Percentiles rank a stretch among this genome's conserved stretches.
phyloP scores from a whole-genome alignment of 2,888 invertebrate species.

The Cataglyphis rosenhaueri region DNA sequence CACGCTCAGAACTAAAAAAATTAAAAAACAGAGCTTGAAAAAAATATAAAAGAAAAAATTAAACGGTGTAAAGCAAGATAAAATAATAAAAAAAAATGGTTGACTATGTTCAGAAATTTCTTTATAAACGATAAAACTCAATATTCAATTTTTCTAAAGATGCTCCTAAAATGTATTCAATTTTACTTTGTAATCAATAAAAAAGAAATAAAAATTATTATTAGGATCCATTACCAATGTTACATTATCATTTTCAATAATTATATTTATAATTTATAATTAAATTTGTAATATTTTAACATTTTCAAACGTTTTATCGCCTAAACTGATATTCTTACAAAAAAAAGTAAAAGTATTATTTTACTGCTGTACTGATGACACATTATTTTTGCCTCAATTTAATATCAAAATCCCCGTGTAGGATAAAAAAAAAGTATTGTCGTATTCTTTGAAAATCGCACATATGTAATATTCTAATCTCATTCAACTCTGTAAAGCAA shows the following conservation, averaged over 20 bases:
- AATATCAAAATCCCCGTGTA: not conserved
- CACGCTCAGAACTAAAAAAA: not conserved
- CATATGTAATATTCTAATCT: not conserved
- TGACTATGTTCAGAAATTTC: too few species aligned
- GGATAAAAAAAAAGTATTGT: too few species aligned
- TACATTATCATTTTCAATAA: constrained; percentile 2
- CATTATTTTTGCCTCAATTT: not conserved
- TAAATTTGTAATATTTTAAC: not conserved
- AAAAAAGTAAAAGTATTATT: not conserved
- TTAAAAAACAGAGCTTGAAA: not conserved
- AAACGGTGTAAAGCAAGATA: not conserved
- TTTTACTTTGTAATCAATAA: not conserved
- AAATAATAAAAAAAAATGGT: too few species aligned
- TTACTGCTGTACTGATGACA: not conserved
- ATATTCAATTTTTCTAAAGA: too few species aligned
- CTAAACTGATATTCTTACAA: not conserved
- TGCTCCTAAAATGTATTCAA: too few species aligned
- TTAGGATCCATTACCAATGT: not conserved
- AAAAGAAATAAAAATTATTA: constrained; percentile 14
- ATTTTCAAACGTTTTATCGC: not conserved
- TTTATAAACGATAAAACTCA: too few species aligned
- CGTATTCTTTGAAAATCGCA: not conserved
- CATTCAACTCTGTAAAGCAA: not conserved
- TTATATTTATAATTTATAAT: not conserved
- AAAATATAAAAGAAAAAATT: not conserved